Evolutionary conservation across 1,140 invertebrate species (phyloP).

Genomic region (Papilio dardanus): DNA sequence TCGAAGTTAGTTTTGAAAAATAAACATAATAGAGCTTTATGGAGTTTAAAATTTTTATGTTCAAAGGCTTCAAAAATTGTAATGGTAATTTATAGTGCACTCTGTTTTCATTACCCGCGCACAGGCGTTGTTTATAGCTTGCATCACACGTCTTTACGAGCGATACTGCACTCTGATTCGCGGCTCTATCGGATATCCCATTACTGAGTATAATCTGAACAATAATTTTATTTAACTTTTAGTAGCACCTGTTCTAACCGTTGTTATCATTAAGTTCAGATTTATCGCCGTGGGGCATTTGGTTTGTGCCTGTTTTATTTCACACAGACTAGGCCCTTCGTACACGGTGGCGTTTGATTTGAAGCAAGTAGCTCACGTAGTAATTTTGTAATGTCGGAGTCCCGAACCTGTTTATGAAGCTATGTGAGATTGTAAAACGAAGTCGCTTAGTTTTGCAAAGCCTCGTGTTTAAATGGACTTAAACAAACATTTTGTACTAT

Average conservation of each 20-base stretch:
- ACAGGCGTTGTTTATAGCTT: constrained; percentile 1
- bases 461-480: too few relatives aligned
- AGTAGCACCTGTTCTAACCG: not conserved
- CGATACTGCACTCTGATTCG: not conserved
- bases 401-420: too few relatives aligned
- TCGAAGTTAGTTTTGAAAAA: constrained; percentile 35
- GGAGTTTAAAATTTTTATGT: constrained; percentile 31
- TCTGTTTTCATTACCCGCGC: constrained; percentile 19
- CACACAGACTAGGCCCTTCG: too few relatives aligned
- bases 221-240: not conserved
- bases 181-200: not conserved
- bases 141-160: constrained; percentile 3
- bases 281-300: too few relatives aligned
- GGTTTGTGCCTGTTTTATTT: too few relatives aligned
- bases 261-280: not conserved
- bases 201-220: not conserved
- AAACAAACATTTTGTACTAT: too few relatives aligned
- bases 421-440: too few relatives aligned
- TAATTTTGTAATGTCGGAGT: too few relatives aligned
- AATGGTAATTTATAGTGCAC: constrained; percentile 30
- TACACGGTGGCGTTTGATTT: too few relatives aligned
- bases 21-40: constrained; percentile 23
- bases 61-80: not conserved
- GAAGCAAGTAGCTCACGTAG: too few relatives aligned
- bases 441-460: too few relatives aligned